These are phyloP conservation scores for Megastigmus dorsalis DNA, from an alignment of 2,888 invertebrate genomes.

Conservation along the genomic window DNA sequence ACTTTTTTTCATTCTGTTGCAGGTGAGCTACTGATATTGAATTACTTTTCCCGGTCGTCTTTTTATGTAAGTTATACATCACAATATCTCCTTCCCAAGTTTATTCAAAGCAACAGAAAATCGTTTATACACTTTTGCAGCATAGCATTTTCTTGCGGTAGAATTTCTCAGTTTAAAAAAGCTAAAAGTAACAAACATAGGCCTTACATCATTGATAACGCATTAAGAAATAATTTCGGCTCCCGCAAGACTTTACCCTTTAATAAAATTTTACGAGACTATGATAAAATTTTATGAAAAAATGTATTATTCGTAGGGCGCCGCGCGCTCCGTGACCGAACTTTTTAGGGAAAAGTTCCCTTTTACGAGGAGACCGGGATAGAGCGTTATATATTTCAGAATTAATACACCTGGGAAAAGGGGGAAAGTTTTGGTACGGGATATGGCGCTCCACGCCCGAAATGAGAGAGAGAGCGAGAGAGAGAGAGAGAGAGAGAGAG, in stretches of 20 bases:
- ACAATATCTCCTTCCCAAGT: too few relatives aligned
- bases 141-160: too few relatives aligned
- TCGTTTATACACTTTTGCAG: background rate
- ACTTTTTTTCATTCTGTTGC: conserved; percentile 23
- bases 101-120: too few relatives aligned
- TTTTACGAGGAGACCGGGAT: background rate
- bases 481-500: too few relatives aligned
- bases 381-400: background rate
- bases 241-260: too few relatives aligned
- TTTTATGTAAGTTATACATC: conserved; percentile 22
- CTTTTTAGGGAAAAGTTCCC: background rate
- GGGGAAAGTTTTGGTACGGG: too few relatives aligned
- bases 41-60: background rate
- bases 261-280: conserved; percentile 37
- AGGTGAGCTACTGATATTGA: conserved; percentile 36
- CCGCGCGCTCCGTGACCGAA: background rate
- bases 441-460: too few relatives aligned
- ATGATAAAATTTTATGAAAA: conserved; percentile 44
- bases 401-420: conserved; percentile 24
- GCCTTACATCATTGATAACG: conserved; percentile 23
- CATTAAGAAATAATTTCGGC: conserved; percentile 19
- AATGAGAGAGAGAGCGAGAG: too few relatives aligned
- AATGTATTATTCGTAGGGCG: conserved; percentile 16
- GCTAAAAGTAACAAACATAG: too few relatives aligned
- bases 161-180: background rate